phyloP scores from a whole-genome alignment of 1,140 invertebrate species.

The Holcopasites calliopsidis region DNA sequence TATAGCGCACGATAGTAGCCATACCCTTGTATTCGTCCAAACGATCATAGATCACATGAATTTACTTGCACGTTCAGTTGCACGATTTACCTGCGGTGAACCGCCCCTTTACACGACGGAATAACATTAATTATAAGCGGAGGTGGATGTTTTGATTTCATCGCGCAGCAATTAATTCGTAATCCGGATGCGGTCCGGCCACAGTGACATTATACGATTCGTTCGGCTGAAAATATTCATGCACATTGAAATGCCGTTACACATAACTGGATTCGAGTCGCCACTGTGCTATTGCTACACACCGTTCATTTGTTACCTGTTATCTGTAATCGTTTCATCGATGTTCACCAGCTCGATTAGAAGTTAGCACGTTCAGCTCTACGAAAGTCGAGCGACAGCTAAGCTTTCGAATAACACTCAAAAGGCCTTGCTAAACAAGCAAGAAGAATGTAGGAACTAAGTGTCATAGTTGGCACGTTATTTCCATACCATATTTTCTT shows the following conservation, averaged over 20 bases:
- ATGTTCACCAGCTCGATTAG: too few species aligned
- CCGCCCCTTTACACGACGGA: slow-evolving; percentile 61
- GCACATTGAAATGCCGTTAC: slow-evolving; percentile 61
- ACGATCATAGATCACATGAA: slow-evolving; percentile 58
- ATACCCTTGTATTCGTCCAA: slow-evolving; percentile 5
- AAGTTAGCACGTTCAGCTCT: too few species aligned
- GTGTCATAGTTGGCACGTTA: too few species aligned
- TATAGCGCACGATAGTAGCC: background rate
- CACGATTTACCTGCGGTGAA: slow-evolving; percentile 63
- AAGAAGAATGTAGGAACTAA: too few species aligned
- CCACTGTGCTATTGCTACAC: background rate
- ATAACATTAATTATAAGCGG: slow-evolving; percentile 65
- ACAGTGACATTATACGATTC: slow-evolving; percentile 65
- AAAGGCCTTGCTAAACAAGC: too few species aligned
- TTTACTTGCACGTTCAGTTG: slow-evolving; percentile 54
- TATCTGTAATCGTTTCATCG: background rate
- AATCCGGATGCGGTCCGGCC: slow-evolving; percentile 63
- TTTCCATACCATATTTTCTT: too few species aligned
- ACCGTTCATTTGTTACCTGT: slow-evolving; percentile 5
- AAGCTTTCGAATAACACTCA: too few species aligned
- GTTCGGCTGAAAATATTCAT: slow-evolving; percentile 63
- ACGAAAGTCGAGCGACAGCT: too few species aligned
- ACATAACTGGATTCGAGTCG: slow-evolving; percentile 51
- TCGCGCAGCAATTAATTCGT: slow-evolving; percentile 63
- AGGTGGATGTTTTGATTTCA: slow-evolving; percentile 65